phyloP scores from a whole-genome alignment of 2,888 invertebrate species.

The Doris montereyensis region DNA sequence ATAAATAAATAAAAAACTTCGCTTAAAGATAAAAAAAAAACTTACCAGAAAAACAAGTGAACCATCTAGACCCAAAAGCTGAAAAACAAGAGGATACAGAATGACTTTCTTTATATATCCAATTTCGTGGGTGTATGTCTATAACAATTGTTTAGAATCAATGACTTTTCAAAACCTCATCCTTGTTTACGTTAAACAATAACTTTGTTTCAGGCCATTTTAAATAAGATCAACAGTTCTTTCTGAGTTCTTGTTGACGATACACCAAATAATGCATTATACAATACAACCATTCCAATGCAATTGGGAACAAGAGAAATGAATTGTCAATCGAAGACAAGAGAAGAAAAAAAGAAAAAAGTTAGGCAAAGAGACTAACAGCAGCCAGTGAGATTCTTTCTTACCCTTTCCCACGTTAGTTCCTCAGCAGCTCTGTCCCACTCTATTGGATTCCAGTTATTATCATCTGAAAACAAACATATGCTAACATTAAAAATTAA shows the following conservation, averaged over 20 bases:
- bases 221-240: too few species aligned
- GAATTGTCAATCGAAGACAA: not conserved
- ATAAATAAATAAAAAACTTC: too few species aligned
- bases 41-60: constrained; percentile 89
- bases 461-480: constrained; percentile 75
- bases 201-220: too few species aligned
- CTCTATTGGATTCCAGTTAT: constrained; percentile 99
- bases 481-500: too few species aligned
- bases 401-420: constrained; percentile 90
- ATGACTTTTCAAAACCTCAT: not conserved
- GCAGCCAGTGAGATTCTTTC: not conserved
- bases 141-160: not conserved
- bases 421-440: constrained; percentile 96
- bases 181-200: too few species aligned
- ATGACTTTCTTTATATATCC: too few species aligned
- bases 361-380: not conserved
- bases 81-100: too few species aligned
- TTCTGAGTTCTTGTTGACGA: too few species aligned
- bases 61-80: constrained; percentile 94
- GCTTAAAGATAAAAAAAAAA: constrained; percentile 22
- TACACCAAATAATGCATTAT: too few species aligned
- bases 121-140: not conserved
- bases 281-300: too few species aligned
- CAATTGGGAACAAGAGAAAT: not conserved
- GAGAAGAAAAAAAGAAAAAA: not conserved